These are phyloP conservation scores for Micropoecilia bifurca DNA, from an alignment of 2,797 vertebrate genomes.

Conservation along the genomic window DNA sequence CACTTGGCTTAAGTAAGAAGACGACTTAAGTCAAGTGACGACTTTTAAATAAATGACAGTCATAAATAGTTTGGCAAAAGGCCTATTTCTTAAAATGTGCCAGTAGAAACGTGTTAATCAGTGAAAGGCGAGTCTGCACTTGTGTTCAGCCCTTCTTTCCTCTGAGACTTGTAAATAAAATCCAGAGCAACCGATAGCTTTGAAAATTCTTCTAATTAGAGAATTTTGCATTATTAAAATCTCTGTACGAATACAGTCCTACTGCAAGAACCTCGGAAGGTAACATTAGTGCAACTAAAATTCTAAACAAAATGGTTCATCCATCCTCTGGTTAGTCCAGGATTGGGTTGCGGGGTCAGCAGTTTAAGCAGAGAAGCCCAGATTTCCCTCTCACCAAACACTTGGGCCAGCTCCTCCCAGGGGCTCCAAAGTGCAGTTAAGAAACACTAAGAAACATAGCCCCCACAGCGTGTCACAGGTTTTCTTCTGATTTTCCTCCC, in stretches of 20 bases:
- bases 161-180: background rate
- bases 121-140: background rate
- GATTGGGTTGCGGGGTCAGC: background rate
- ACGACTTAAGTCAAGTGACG: constrained; percentile 27
- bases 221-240: background rate
- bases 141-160: background rate
- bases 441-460: background rate
- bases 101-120: constrained; percentile 17
- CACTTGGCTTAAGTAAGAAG: too few species aligned
- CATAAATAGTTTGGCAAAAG: constrained; percentile 60
- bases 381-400: background rate
- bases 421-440: background rate
- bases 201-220: background rate
- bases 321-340: background rate
- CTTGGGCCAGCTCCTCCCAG: background rate
- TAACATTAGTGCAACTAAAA: background rate
- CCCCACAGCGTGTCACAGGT: too few species aligned
- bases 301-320: background rate
- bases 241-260: background rate
- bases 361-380: background rate
- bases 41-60: constrained; percentile 58
- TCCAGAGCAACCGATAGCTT: background rate
- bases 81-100: constrained; percentile 23
- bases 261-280: background rate
- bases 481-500: background rate